Conservation (phyloP, 2,113 vertebrate species). For the Oenanthe oenanthe region DNA sequence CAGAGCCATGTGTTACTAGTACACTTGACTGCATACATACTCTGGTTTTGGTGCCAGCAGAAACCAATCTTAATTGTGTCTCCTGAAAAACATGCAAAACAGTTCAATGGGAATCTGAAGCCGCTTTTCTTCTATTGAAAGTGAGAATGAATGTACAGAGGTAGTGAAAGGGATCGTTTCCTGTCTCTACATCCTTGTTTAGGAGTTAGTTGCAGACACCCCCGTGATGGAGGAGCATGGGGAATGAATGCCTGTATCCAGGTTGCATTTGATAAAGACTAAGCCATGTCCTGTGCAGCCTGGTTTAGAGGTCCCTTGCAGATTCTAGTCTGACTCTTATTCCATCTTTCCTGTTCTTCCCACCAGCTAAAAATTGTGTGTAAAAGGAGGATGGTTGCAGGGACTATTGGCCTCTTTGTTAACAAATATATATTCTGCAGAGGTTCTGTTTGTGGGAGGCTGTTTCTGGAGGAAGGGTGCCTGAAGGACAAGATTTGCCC, state of each 20-base stretch:
- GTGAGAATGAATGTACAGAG: not conserved
- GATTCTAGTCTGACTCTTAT: not conserved
- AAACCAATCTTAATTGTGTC: slow-evolving; percentile 42
- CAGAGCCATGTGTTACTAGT: slow-evolving; percentile 49
- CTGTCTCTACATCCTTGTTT: not conserved
- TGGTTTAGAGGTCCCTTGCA: not conserved
- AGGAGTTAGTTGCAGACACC: not conserved
- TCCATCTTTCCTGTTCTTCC: not conserved
- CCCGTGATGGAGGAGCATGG: not conserved
- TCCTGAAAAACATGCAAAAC: slow-evolving; percentile 49
- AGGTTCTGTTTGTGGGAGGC: not conserved
- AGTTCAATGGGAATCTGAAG: slow-evolving; percentile 12
- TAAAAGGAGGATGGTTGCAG: not conserved
- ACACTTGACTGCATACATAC: slow-evolving; percentile 21
- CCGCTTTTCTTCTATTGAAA: slow-evolving; percentile 53
- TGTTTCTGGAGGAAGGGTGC: slow-evolving; percentile 6
- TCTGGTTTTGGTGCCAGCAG: slow-evolving; percentile 37
- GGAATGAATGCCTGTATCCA: not conserved
- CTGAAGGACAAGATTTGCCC: not conserved
- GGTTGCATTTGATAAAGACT: not conserved
- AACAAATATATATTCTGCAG: not conserved
- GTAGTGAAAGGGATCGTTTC: slow-evolving; percentile 4
- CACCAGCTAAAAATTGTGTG: not conserved
- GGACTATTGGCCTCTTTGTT: not conserved
- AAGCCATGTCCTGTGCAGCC: not conserved